These are phyloP conservation scores for Globicephala melas DNA, from an alignment of 2,113 vertebrate species.

Conservation along the genomic window DNA sequence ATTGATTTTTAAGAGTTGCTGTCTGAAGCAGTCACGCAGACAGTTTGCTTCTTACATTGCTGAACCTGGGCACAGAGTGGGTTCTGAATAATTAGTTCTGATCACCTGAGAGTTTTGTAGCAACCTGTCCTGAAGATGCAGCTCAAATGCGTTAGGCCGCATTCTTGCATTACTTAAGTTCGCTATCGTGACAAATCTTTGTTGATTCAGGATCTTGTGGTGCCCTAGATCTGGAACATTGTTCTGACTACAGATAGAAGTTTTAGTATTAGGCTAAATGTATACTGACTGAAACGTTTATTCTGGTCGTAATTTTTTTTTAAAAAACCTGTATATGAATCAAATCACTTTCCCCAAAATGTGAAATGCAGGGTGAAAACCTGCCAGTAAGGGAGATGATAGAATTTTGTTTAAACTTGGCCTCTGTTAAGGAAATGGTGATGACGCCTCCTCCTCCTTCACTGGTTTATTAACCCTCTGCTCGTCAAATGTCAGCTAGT, in stretches of 20 bases:
- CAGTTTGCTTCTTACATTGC: background rate
- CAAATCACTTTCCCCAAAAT: background rate
- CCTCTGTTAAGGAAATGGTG: background rate
- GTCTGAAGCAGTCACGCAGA: background rate
- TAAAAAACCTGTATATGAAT: background rate
- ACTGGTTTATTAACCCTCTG: background rate
- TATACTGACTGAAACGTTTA: background rate
- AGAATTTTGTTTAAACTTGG: background rate
- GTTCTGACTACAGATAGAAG: background rate
- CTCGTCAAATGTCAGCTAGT: background rate
- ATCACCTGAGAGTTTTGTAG: background rate
- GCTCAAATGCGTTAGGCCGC: background rate
- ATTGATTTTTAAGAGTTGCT: background rate
- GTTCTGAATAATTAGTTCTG: background rate
- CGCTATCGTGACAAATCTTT: background rate
- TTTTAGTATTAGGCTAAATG: background rate
- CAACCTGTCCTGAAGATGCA: background rate
- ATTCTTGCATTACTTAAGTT: background rate
- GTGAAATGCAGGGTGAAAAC: background rate
- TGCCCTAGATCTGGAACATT: background rate
- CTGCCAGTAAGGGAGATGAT: background rate
- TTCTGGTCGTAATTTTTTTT: background rate
- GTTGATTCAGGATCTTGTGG: background rate
- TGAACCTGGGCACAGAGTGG: background rate
- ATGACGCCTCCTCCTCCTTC: accelerated